Evolutionary conservation across 2,113 vertebrate genomes (phyloP), one percentile per base, ranked within the genome.

Genomic region (Pterocles burchelli): DNA sequence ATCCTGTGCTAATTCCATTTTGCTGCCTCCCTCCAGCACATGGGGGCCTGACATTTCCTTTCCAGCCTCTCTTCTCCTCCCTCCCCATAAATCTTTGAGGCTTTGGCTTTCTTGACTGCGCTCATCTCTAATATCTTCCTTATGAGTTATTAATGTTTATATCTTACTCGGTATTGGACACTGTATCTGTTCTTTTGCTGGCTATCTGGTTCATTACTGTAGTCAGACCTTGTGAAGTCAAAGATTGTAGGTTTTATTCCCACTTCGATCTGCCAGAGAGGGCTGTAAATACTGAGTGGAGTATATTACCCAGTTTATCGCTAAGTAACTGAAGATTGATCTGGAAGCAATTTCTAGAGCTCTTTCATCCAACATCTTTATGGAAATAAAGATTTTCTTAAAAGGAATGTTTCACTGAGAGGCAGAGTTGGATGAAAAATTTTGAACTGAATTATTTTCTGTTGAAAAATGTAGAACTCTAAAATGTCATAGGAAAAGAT

Each of bases 371-470:
- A 83, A 57, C 55, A 71, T 85, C 22, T 85, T 91, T 71, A 71
- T 28, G 76, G 85, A 93, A 78, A 74, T 87, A 96, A 96, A 91
- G 88, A 82, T 77, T 17, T 94, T 95, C 95, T 96, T 96, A 75
- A 77, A 94, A 87, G 55, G 93, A 97, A 85, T 8, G 7, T 95
- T 89, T 95, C 82, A 88, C 67, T 15, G 20, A 94, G 96, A 95
- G 92, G 93, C 49, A 86, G 34, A 77, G 17, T 10, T 73, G n/a
- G 25, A 21, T 28, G 33, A 51, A 63, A 63, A 62, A 38, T 14
- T 48, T 75, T 57, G 28, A 73, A 61, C 54, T 1, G 6, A 79
- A 82, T 54, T 61, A 55, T 55, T 75, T 59, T 81, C 13, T 68
- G 61, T 72, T 75, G 8, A 51, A 82, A 92, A 85, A 31, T 5